Evolutionary conservation across 2,797 vertebrate genomes (phyloP).

Genomic region (Danio aesculapii): DNA sequence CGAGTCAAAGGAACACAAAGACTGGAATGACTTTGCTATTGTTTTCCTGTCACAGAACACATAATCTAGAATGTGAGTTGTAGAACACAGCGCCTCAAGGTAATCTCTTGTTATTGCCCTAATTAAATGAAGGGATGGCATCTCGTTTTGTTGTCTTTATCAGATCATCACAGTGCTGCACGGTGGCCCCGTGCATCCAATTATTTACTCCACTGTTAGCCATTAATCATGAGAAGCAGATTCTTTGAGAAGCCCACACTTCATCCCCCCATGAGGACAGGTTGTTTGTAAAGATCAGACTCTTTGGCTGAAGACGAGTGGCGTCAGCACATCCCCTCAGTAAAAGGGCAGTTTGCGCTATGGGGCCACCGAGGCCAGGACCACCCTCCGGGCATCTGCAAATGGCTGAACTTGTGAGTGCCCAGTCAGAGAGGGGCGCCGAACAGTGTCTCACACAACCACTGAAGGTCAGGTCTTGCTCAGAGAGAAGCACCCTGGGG

Average conservation of each 20-base stretch:
- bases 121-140: constrained; percentile 51
- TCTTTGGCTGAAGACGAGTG: constrained; percentile 61
- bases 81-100: constrained; percentile 40
- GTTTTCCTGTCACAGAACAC: constrained; percentile 38
- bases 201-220: constrained; percentile 49
- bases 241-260: constrained; percentile 33
- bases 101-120: constrained; percentile 43
- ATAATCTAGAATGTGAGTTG: constrained; percentile 36
- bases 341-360: constrained; percentile 71
- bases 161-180: constrained; percentile 33
- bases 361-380: constrained; percentile 67
- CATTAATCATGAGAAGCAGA: constrained; percentile 54
- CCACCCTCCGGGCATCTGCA: constrained; percentile 72
- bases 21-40: constrained; percentile 39
- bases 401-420: constrained; percentile 70
- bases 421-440: constrained; percentile 44
- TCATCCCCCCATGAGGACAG: constrained; percentile 36
- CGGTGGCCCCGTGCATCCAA: constrained; percentile 15
- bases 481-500: constrained; percentile 60
- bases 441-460: constrained; percentile 58
- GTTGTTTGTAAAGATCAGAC: constrained; percentile 54
- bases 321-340: constrained; percentile 63
- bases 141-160: constrained; percentile 49
- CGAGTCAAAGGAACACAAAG: constrained; percentile 34
- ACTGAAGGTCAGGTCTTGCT: constrained; percentile 55